Base-by-base conservation (phyloP, 2,888 invertebrate genomes). In the Heliconius aoede region DNA sequence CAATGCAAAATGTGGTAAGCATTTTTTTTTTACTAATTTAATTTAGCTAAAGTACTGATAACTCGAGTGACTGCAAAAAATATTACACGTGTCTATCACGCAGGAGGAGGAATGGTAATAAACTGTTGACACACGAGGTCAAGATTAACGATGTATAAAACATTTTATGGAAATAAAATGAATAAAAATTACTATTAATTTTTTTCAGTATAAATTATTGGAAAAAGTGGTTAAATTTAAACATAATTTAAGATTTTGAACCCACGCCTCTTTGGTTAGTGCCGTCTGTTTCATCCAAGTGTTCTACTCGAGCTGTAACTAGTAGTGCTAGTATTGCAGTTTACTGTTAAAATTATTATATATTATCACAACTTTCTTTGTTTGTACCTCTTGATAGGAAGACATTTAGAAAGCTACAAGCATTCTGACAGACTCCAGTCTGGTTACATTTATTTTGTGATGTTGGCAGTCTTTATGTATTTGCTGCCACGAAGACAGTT, bases 1-100 rank as follows among this genome's bases (percentile, higher is more conserved):
- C n/a, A n/a, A n/a, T n/a, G n/a, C 13, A n/a, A 15, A 36, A 64
- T 64, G 32, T 64, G 15, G 15, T 28, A 26, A 15, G 0, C 3
- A 61, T n/a, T 32, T 64, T 64, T 64, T 64, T 64, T 64, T 64
- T 64, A 9, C 11, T 4, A 64, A n/a, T 64, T 32, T n/a, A 32
- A 32, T 32, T 36, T 11, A 24, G n/a, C 11, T n/a, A 24, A 13
- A 4, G 36, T 36, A 64, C 11, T 64, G 36, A 64, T 64, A 36
- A 36, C 36, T 36, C 11, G 2, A 36, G 36, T 64, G 36, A n/a
- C n/a, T 36, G 24, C 21, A 64, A 64, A 64, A 64, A 64, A 64
- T n/a, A 64, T 36, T 7, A 24, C 36, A 64, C 36, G 64, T 36
- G 64, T 24, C 24, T 32, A 24, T 64, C 32, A 64, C 36, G 36